Percentiles rank a stretch among this genome's conserved stretches.
Evolutionary conservation across 2,888 invertebrate species (phyloP).

Genomic region (Saturnia japonica): DNA sequence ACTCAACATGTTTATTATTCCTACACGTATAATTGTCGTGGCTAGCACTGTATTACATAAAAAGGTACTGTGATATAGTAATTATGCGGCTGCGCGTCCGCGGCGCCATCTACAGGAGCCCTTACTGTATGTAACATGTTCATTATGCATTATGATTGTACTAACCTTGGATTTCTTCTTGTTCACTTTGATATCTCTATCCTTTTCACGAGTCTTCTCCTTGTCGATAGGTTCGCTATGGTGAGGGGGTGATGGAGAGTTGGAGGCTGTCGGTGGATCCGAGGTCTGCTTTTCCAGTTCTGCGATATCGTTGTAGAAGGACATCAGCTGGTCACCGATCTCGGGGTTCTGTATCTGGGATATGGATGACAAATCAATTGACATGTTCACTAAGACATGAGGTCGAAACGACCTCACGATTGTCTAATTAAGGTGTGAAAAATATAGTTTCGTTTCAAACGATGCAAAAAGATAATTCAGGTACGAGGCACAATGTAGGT

Average conservation of each 20-base stretch:
- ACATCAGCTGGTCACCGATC: slow-evolving; percentile 74
- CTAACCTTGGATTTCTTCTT: slow-evolving; percentile 60
- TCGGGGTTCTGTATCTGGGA: slow-evolving; percentile 56
- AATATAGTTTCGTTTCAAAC: no score
- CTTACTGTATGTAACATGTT: background rate
- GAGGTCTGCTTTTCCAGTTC: slow-evolving; percentile 63
- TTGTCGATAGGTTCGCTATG: slow-evolving; percentile 27
- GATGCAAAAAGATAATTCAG: no score
- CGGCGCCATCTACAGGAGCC: no score
- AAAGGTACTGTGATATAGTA: no score
- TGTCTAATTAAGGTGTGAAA: no score
- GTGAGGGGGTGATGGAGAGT: slow-evolving; percentile 40
- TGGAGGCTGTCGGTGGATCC: slow-evolving; percentile 32
- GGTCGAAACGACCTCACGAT: background rate
- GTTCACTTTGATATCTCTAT: slow-evolving; percentile 33
- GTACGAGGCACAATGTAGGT: no score
- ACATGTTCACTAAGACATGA: background rate
- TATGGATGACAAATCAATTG: background rate
- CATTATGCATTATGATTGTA: background rate
- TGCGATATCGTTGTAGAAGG: slow-evolving; percentile 81
- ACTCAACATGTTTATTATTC: no score
- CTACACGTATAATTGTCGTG: no score
- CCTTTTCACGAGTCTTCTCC: slow-evolving; percentile 29
- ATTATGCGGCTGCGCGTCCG: no score
- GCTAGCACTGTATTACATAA: no score